phyloP scores from a whole-genome alignment of 2,113 vertebrate genomes.

The Melanerpes aurifrons region DNA sequence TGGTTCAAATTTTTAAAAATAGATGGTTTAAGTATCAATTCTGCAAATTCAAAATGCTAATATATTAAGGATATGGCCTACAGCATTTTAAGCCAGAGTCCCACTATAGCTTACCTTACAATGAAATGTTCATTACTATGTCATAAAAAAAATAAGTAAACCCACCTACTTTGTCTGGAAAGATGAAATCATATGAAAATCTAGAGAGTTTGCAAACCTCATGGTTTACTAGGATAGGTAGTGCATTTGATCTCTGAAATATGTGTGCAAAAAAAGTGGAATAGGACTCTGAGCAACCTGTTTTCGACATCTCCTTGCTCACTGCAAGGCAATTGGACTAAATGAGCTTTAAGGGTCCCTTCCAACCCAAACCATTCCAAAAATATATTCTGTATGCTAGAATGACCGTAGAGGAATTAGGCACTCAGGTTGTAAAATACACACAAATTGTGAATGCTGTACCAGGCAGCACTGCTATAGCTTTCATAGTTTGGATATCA shows the following conservation, averaged over 20 bases:
- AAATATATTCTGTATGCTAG: too few relatives aligned
- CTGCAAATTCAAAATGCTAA: not conserved
- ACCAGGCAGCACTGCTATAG: not conserved
- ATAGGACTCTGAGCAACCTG: too few relatives aligned
- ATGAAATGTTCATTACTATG: not conserved
- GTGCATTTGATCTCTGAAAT: not conserved
- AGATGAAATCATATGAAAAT: not conserved
- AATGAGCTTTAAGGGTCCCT: not conserved
- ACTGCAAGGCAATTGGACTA: not conserved
- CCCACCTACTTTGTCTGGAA: not conserved
- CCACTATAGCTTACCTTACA: not conserved
- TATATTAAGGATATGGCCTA: not conserved
- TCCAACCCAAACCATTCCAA: not conserved
- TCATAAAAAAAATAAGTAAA: not conserved
- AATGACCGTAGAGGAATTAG: not conserved
- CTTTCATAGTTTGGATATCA: not conserved
- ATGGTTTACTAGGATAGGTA: not conserved
- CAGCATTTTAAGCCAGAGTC: not conserved
- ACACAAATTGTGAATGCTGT: fast-evolving
- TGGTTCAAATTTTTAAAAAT: not conserved
- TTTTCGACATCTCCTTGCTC: not conserved
- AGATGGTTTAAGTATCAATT: not conserved
- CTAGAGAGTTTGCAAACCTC: not conserved
- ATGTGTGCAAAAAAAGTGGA: not conserved
- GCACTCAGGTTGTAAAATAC: not conserved